Conservation (phyloP, 2,113 vertebrate species). For the Melanotaenia duboulayi region DNA sequence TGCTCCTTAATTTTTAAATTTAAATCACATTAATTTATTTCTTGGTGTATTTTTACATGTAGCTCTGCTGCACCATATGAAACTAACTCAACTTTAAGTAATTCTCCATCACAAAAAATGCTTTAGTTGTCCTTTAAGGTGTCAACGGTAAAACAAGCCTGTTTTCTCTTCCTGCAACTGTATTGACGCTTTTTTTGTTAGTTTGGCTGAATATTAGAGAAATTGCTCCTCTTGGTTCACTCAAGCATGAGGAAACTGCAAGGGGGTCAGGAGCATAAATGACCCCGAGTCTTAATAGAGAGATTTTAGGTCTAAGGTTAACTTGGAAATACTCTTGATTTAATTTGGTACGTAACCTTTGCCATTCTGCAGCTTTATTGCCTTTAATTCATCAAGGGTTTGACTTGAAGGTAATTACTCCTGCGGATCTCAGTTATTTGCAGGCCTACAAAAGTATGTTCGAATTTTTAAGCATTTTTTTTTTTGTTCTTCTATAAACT, state of each 20-base stretch:
- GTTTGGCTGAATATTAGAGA: constrained; percentile 61
- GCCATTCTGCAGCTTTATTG: constrained; percentile 41
- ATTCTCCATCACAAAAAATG: constrained; percentile 4
- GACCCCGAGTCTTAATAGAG: constrained; percentile 40
- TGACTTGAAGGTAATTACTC: constrained; percentile 46
- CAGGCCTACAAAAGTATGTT: not conserved
- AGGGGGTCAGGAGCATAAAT: constrained; percentile 15
- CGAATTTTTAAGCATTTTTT: constrained; percentile 28
- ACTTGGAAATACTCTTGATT: constrained; percentile 69
- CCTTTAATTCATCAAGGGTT: constrained; percentile 53
- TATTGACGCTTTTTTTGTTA: constrained; percentile 41
- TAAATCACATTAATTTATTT: constrained; percentile 9
- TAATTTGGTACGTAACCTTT: constrained; percentile 48
- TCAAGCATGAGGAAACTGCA: constrained; percentile 43
- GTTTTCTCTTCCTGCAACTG: constrained; percentile 28
- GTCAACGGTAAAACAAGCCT: constrained; percentile 16
- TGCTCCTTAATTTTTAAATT: not conserved
- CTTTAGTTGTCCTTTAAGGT: constrained; percentile 37
- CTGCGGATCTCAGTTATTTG: constrained; percentile 22
- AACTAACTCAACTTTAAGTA: constrained; percentile 16
- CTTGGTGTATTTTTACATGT: not conserved
- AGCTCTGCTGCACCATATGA: not conserved
- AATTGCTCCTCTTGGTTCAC: constrained; percentile 53
- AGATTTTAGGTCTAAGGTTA: constrained; percentile 45
- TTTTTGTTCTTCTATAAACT: constrained; percentile 33